A percentile compares a stretch with the other conserved stretches of the same genome.
Conservation (phyloP, 2,113 vertebrate species). For the Pituophis catenifer region DNA sequence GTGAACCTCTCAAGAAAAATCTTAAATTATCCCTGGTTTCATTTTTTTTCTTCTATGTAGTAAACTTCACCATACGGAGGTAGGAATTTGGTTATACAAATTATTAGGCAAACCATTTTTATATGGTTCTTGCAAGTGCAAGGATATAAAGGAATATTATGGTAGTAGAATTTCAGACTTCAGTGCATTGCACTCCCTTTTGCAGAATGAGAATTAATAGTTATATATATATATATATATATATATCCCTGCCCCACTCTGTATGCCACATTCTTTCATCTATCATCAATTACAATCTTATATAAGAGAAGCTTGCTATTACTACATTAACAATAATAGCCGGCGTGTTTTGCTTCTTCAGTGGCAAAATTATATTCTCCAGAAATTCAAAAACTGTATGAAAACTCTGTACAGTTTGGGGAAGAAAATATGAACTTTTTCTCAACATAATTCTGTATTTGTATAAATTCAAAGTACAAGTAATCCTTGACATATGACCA, state of each 20-base stretch:
- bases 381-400: background rate
- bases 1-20: background rate
- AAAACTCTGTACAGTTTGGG: no score
- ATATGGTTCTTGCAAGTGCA: background rate
- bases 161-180: background rate
- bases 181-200: background rate
- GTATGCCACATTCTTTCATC: background rate
- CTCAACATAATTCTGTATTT: background rate
- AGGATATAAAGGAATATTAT: background rate
- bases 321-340: background rate
- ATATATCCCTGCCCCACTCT: background rate
- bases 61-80: background rate
- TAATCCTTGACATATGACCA: background rate
- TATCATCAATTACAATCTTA: background rate
- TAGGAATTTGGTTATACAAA: background rate
- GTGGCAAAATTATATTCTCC: background rate
- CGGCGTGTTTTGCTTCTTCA: background rate
- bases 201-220: background rate
- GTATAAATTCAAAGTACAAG: background rate
- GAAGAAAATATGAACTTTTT: no score
- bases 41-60: background rate
- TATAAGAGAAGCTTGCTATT: background rate
- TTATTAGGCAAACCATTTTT: background rate
- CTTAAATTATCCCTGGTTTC: background rate
- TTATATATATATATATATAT: no score